Conservation (phyloP, 2,888 invertebrate species). For the Metallyticus violacea region DNA sequence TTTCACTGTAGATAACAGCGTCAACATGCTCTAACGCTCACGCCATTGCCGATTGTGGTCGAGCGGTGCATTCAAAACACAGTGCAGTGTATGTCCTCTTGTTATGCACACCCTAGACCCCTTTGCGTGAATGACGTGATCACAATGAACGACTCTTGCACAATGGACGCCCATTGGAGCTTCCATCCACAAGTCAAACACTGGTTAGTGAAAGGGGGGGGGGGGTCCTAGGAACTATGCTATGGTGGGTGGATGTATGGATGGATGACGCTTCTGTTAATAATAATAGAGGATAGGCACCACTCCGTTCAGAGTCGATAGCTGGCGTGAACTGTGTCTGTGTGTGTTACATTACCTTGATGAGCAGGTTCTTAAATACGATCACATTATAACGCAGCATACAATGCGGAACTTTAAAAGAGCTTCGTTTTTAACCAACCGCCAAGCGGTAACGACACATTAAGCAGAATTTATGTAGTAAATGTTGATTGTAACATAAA, state of each 20-base stretch:
- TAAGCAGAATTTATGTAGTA: no score
- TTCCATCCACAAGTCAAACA: slow-evolving; percentile 3
- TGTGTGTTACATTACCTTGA: background rate
- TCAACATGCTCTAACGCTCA: background rate
- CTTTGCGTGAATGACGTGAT: background rate
- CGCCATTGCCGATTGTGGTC: background rate
- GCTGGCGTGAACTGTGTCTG: background rate
- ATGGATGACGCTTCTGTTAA: background rate
- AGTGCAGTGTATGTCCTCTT: background rate
- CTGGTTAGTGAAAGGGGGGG: background rate
- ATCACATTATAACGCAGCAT: no score
- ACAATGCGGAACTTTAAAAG: no score
- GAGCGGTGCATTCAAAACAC: background rate
- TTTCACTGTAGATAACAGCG: background rate
- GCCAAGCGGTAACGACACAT: no score
- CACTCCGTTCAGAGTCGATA: background rate
- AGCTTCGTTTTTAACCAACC: no score
- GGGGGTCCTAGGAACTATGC: background rate
- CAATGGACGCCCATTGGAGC: background rate
- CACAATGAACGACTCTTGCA: slow-evolving; percentile 7
- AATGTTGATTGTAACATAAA: no score
- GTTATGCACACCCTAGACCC: background rate
- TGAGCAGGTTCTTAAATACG: background rate
- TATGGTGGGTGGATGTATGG: background rate
- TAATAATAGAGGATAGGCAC: background rate